Percentiles rank a stretch among this genome's conserved stretches.
Conservation (phyloP, 2,113 vertebrate genomes). For the Dermatemys mawii region DNA sequence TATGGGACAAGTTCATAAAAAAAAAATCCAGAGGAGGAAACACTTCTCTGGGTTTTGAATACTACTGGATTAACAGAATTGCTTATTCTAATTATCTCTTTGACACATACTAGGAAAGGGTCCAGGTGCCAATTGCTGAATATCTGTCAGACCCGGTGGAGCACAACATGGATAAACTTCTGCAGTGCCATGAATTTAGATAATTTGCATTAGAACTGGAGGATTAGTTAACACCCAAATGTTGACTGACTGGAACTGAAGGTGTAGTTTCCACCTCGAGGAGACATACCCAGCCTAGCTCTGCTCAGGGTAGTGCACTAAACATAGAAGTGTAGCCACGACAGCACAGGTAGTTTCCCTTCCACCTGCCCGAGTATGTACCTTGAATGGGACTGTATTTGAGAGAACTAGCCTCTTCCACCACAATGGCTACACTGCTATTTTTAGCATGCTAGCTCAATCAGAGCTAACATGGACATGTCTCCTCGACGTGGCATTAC, state of each 20-base stretch:
- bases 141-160: background rate
- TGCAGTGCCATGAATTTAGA: constrained; percentile 22
- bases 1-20: background rate
- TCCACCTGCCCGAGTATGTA: background rate
- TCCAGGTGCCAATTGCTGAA: background rate
- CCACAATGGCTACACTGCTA: background rate
- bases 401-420: background rate
- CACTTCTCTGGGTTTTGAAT: background rate
- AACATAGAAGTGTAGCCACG: background rate
- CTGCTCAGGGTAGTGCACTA: background rate
- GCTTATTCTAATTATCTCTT: background rate
- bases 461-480: background rate
- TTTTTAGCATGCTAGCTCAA: background rate
- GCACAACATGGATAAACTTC: background rate
- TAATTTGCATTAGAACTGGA: constrained; percentile 33
- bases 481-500: background rate
- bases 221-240: constrained; percentile 46
- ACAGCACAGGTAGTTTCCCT: background rate
- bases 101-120: background rate
- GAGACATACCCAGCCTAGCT: background rate
- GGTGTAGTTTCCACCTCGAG: background rate
- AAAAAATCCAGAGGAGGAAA: background rate
- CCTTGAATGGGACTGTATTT: background rate
- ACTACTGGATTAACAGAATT: background rate
- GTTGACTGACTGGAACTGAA: constrained; percentile 19